Evolutionary conservation across 2,797 vertebrate species (phyloP), one percentile per base, ranked within the genome.

Genomic region (Phoxinus dragarum): DNA sequence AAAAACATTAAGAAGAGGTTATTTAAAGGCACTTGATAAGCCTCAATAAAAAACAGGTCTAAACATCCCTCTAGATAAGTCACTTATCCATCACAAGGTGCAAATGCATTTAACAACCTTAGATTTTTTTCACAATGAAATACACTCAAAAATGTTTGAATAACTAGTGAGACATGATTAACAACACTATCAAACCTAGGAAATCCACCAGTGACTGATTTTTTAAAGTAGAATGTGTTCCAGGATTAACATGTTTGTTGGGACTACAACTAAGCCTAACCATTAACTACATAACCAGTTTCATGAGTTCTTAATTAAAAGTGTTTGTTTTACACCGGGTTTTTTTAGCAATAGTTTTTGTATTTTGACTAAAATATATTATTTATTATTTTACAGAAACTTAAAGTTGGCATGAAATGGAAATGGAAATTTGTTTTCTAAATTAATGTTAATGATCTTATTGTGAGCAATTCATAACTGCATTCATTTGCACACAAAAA

Each of bases 1-100:
- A 59, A 73, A 4, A 81, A 40, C n/a, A 42, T 71, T 31, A 34
- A 40, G 11, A 44, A 31, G 7, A 3, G 40, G 7, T 64, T 66
- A 74, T 47, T 38, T 64, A 75, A 83, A 75, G 72, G 59, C 81
- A 75, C 72, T 75, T n/a, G 27, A 52, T 10, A 36, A 68, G 72
- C 47, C 36, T 61, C 16, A 74, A 52, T 84, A 59, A 82, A 56
- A 84, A 71, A 61, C 38, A 16, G 44, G 19, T 69, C 14, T 34
- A 9, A 72, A 82, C 31, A 61, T 75, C 72, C 31, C 31, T 66
- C 19, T 52, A 83, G 54, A 75, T 52, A 27, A 66, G 61, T 47
- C 1, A 36, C 40, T 64, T 74, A 83, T 75, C 81, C 21, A 64
- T 75, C 72, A 40, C 59, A 75, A 67, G 81, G 44, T 52, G 19